Evolutionary conservation across 92 coral and sea anemone genomes (phyloP).

Genomic region (Bergia sp.): DNA sequence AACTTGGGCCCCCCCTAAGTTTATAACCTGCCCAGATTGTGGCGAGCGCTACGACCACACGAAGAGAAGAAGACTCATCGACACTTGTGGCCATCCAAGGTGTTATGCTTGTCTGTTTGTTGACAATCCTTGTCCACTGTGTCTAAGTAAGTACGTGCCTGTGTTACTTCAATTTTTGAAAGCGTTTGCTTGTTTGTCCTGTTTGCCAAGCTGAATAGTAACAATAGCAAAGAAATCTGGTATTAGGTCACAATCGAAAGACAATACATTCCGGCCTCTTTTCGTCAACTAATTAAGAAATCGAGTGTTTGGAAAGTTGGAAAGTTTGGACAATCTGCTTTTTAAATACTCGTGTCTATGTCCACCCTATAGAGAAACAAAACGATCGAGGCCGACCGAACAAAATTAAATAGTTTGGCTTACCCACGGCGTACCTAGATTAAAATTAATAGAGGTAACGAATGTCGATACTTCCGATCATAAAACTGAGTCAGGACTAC

Average conservation of each 20-base stretch:
- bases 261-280: neutral
- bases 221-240: neutral
- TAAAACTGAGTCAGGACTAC: neutral
- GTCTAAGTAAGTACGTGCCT: constrained; percentile 78
- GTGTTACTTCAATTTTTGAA: constrained; percentile 3
- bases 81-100: constrained; percentile 96
- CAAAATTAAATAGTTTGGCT: neutral
- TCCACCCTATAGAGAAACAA: neutral
- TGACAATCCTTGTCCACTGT: constrained; percentile 89
- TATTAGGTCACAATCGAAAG: neutral
- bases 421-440: neutral
- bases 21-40: constrained; percentile 96
- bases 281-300: neutral
- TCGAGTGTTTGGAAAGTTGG: neutral
- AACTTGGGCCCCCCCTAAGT: constrained; percentile 80
- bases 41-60: constrained; percentile 85
- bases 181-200: neutral
- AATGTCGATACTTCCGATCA: neutral
- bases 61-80: constrained; percentile 85
- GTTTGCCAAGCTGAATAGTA: neutral
- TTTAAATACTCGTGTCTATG: neutral
- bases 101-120: constrained; percentile 87
- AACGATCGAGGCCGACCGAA: neutral
- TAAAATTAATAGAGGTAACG: neutral
- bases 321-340: neutral